Percentiles rank a stretch among this genome's conserved stretches.
These are phyloP conservation scores for Rachycentron canadum DNA, from an alignment of 2,797 vertebrate species.

Conservation along the genomic window DNA sequence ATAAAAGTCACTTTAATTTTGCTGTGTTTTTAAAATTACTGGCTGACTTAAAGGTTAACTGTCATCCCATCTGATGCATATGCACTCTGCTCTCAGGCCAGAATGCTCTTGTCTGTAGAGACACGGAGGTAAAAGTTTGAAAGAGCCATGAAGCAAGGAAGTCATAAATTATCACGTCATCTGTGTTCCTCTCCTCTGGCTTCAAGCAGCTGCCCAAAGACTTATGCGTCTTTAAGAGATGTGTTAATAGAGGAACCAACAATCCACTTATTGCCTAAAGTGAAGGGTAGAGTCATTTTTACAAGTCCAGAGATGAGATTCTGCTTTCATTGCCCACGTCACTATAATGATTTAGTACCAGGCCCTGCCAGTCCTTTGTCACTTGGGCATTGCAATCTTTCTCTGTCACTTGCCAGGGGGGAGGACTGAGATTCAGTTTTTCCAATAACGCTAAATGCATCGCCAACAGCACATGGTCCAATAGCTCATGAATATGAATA, in stretches of 20 bases:
- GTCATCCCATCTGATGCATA: constrained; percentile 87
- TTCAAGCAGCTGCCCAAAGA: constrained; percentile 37
- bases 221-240: constrained; percentile 69
- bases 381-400: constrained; percentile 85
- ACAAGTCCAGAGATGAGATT: constrained; percentile 78
- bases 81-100: constrained; percentile 82
- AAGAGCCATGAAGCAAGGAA: constrained; percentile 51
- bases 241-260: constrained; percentile 81
- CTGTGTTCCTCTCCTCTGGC: constrained; percentile 44
- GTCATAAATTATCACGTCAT: constrained; percentile 69
- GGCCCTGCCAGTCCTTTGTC: constrained; percentile 84
- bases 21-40: constrained; percentile 85
- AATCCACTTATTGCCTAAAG: constrained; percentile 83
- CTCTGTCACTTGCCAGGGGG: constrained; percentile 84
- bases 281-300: constrained; percentile 83
- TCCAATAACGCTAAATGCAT: constrained; percentile 88
- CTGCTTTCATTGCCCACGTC: constrained; percentile 77
- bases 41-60: constrained; percentile 94
- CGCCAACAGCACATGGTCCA: constrained; percentile 77
- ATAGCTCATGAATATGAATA: constrained; percentile 88
- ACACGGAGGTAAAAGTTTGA: constrained; percentile 59
- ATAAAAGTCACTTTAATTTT: constrained; percentile 55
- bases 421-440: constrained; percentile 79
- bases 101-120: constrained; percentile 17
- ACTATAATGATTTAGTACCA: constrained; percentile 82